Percentiles rank a stretch among this genome's conserved stretches.
These are phyloP conservation scores for Hyperopisus bebe DNA, from an alignment of 2,113 vertebrate genomes.

Conservation along the genomic window DNA sequence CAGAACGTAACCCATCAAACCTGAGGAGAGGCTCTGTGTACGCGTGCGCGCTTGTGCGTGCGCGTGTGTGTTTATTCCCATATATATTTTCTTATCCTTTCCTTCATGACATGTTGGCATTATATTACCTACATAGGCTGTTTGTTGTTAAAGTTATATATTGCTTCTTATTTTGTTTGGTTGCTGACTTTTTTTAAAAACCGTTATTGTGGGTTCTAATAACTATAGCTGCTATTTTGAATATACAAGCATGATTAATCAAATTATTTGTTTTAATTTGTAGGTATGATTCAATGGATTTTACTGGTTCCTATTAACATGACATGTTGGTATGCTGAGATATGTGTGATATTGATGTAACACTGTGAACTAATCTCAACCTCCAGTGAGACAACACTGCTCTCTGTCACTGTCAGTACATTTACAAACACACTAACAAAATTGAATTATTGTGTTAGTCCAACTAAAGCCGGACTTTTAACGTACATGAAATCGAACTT, in stretches of 20 bases:
- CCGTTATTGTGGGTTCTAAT: background rate
- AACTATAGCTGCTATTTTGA: background rate
- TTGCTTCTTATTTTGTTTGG: background rate
- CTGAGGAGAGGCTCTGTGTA: too few species aligned
- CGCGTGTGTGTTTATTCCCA: background rate
- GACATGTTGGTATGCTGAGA: background rate
- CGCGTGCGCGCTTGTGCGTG: too few species aligned
- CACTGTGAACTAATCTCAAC: background rate
- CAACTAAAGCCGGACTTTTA: too few species aligned
- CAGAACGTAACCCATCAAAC: too few species aligned
- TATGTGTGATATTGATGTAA: conserved; percentile 1
- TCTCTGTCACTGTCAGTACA: too few species aligned
- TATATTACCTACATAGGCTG: conserved; percentile 47
- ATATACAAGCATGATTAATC: background rate
- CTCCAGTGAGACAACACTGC: background rate
- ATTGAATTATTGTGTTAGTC: background rate
- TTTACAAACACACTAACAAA: background rate
- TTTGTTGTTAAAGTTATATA: conserved; percentile 34
- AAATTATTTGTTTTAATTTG: too few species aligned
- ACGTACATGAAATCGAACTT: too few species aligned
- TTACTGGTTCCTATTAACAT: background rate
- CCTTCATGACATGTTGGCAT: conserved; percentile 19
- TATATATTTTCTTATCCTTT: conserved; percentile 12
- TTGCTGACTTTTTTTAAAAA: background rate
- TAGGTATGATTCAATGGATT: too few species aligned